Base-by-base conservation (phyloP, 1,140 invertebrate genomes). In the Nasonia giraulti region DNA sequence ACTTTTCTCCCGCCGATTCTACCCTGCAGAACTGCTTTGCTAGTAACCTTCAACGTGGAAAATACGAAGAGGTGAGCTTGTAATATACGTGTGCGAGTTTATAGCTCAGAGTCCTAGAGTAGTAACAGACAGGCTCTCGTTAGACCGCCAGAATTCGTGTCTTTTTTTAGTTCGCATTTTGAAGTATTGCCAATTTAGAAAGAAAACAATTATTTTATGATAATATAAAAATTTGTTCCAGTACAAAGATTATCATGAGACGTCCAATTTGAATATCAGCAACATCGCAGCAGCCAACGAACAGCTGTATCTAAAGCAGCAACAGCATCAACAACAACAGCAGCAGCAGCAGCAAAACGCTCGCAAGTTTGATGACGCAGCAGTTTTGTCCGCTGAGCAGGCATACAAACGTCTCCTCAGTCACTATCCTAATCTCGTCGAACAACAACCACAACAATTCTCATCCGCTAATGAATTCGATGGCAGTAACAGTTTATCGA, bases 1-100 rank as follows among this genome's bases (percentile, higher is more conserved):
- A 92, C 73, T 93, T 91, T 66, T 93, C 92, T 3, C 90, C 92
- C 0, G 88, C 87, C 11, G 91, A 92, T 23, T 89, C 88, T 31
- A 73, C 86, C 31, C 44, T 92, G 27, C 91, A 92, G 14, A 91
- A 91, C 84, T 91, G 89, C 85, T 91, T 90, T 66, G 55, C 87
- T 20, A 90, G 86, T 78, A 90, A 90, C 86, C 87, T 90, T 66
- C 89, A 89, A 80, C 88, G 91, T 2, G 84, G 88, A 37, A 90
- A 89, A 69, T 89, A 87, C 37, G 89, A 91, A 10, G 92, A 92
- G 80, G 85, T 85, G 68, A 33, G 31, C 23, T 33, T 71, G 4
- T 12, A 71, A 33, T 31, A 12, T 44, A 44, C 10, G 6, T 44
- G 40, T 71, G 12, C 31, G 23, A 31, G 4, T 31, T 71, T 6